Conservation (phyloP, 2,888 invertebrate species). For the Falcaria lacertinaria region DNA sequence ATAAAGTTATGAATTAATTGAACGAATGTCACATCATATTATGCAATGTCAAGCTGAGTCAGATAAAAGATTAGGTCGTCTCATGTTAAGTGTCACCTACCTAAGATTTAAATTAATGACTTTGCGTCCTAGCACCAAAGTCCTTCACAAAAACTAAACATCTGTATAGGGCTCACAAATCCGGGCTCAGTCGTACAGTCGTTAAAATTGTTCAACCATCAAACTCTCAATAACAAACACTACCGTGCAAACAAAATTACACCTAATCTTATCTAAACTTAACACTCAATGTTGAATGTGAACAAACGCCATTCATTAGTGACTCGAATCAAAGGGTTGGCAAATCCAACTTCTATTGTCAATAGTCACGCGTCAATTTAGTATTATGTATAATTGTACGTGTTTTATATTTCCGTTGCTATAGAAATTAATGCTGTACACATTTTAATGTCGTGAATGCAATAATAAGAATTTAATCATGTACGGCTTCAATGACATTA, state of each 20-base stretch:
- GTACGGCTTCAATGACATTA: background rate
- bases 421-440: conserved; percentile 54
- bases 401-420: conserved; percentile 68
- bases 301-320: conserved; percentile 57
- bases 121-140: background rate
- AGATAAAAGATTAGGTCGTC: background rate
- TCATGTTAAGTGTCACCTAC: background rate
- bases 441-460: conserved; percentile 24
- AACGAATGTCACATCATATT: no score
- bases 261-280: conserved; percentile 18
- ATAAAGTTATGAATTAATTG: no score
- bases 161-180: conserved; percentile 44
- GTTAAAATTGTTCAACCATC: conserved; percentile 76
- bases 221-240: conserved; percentile 56
- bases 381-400: conserved; percentile 63
- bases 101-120: background rate
- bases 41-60: no score
- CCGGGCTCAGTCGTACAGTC: conserved; percentile 58
- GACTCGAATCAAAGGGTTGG: conserved; percentile 73
- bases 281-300: conserved; percentile 26
- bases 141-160: conserved; percentile 23
- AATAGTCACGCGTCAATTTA: conserved; percentile 72
- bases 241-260: conserved; percentile 13
- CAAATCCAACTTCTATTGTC: conserved; percentile 76
- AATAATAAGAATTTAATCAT: conserved; percentile 7